phyloP scores from a whole-genome alignment of 2,888 invertebrate genomes.

The Pasiphila rectangulata region DNA sequence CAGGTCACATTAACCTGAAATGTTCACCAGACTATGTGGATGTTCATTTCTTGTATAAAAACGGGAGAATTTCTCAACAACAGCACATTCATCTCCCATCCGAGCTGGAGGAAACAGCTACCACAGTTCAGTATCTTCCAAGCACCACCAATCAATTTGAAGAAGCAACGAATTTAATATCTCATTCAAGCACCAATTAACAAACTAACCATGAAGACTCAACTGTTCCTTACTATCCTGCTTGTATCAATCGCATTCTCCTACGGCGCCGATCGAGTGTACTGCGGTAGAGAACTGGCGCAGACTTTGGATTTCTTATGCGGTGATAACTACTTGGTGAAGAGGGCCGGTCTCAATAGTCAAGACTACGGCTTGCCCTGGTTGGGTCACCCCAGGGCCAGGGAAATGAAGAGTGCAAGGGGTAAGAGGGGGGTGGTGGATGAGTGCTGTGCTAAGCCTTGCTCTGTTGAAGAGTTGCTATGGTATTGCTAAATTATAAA shows the following conservation, averaged over 20 bases:
- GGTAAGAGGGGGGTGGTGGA: conserved; percentile 25
- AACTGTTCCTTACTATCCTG: conserved; percentile 14
- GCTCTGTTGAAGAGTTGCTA: conserved; percentile 19
- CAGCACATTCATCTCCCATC: conserved; percentile 17
- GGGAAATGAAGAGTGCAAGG: conserved; percentile 11
- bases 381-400: conserved; percentile 15
- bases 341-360: conserved; percentile 13
- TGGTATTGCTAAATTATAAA: conserved; percentile 25
- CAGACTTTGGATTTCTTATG: conserved; percentile 20
- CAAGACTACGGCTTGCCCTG: conserved; percentile 17
- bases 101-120: conserved; percentile 16
- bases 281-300: conserved; percentile 23
- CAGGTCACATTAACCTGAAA: conserved; percentile 27
- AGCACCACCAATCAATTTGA: no score
- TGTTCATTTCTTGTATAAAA: conserved; percentile 23
- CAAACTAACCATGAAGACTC: no score
- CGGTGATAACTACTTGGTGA: conserved; percentile 13
- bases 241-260: conserved; percentile 3
- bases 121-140: no score
- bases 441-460: conserved; percentile 28
- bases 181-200: no score
- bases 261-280: conserved; percentile 11
- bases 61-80: conserved; percentile 1
- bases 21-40: conserved; percentile 24
- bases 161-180: no score